phyloP scores from a whole-genome alignment of 2,797 vertebrate species.

The Argya squamiceps region DNA sequence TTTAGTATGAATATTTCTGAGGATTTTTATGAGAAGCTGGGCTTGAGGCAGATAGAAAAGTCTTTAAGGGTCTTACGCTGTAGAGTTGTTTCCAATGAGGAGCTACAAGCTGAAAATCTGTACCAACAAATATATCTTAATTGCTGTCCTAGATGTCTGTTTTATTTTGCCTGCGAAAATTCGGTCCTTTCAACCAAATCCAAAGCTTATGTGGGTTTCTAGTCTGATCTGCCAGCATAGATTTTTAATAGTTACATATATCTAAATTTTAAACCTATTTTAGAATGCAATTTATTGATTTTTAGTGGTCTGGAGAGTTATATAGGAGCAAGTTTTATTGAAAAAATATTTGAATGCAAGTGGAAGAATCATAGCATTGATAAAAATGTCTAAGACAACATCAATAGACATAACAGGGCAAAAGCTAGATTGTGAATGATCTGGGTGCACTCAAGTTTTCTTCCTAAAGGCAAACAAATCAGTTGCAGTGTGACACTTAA shows the following conservation, averaged over 20 bases:
- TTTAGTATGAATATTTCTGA: not conserved
- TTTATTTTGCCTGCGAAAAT: not conserved
- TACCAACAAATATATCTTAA: not conserved
- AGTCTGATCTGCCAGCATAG: not conserved
- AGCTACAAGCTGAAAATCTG: not conserved
- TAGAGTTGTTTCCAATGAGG: fast-evolving
- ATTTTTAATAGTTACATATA: not conserved
- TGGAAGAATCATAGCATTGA: not conserved
- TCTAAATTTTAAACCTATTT: not conserved
- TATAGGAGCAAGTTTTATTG: not conserved
- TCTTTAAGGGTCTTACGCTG: not conserved
- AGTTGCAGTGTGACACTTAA: not conserved
- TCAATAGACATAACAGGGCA: not conserved
- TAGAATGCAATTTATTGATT: not conserved
- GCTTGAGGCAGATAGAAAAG: not conserved
- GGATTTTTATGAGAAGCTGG: not conserved
- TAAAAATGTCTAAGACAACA: not conserved
- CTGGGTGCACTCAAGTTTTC: not conserved
- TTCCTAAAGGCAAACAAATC: not conserved
- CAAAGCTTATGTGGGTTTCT: not conserved
- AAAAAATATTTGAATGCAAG: not conserved
- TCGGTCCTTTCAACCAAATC: fast-evolving
- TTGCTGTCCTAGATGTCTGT: not conserved
- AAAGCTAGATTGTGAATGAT: not conserved
- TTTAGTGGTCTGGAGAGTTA: not conserved